phyloP scores from a whole-genome alignment of 2,113 vertebrate genomes.

The Anguilla rostrata region DNA sequence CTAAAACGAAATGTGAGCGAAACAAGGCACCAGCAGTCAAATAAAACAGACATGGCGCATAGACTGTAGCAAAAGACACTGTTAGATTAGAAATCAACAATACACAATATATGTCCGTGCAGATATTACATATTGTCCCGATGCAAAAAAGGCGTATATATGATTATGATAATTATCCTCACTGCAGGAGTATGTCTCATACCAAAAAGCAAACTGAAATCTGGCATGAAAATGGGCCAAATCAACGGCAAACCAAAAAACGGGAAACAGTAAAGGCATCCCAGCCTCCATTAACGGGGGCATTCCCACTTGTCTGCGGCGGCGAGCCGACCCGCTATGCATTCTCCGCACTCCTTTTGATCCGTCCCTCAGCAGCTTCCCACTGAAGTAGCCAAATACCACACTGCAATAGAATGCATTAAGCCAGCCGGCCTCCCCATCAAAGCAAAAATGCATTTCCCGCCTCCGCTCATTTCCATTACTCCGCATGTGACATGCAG shows the following conservation, averaged over 20 bases:
- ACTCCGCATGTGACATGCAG: neutral
- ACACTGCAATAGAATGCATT: neutral
- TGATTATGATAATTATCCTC: too few species aligned
- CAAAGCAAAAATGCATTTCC: neutral
- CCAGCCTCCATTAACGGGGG: neutral
- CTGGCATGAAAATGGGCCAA: neutral
- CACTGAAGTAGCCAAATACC: neutral
- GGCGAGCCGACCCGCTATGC: neutral
- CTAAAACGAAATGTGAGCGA: neutral
- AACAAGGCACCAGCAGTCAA: neutral
- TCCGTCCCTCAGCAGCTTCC: neutral
- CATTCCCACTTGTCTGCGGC: neutral
- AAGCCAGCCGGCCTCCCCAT: neutral
- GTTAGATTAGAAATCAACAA: too few species aligned
- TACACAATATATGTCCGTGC: too few species aligned
- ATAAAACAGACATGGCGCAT: neutral
- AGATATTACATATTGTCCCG: too few species aligned
- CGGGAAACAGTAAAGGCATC: neutral
- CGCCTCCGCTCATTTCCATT: neutral
- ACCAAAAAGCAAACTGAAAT: neutral
- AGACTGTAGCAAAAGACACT: neutral
- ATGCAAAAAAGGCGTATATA: too few species aligned
- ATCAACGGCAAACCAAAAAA: neutral
- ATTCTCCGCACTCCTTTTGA: neutral
- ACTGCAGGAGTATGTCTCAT: neutral